Evolutionary conservation across 2,113 vertebrate species (phyloP), one percentile per base, ranked within the genome.

Genomic region (Arenaria interpres): DNA sequence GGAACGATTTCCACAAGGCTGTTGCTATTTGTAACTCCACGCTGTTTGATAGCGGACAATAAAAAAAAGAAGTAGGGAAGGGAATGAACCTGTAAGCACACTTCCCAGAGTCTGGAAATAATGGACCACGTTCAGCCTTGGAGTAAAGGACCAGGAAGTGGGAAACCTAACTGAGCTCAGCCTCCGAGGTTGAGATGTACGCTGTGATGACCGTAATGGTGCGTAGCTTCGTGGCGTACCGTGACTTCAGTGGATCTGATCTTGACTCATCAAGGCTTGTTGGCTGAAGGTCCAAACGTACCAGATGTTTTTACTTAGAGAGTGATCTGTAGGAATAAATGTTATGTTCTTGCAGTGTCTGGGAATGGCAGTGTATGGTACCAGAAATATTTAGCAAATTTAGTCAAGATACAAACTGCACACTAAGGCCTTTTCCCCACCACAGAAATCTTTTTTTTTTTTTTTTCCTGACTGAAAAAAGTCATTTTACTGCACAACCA

Each of bases 221-320:
- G 20, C 85, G 41, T 85, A 72, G 69, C 53, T 89, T 87, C 68
- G 62, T 37, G 76, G 33, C 1, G 3, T 59, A 18, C 45, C 56
- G 62, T 62, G 86, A 39, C 77, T 93, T 75, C 39, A 77, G 33
- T 69, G 92, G 92, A 28, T 71, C 59, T 89, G 86, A 82, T 90
- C 53, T 81, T 79, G 54, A 87, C 73, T 92, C 62, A 67, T 64
- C 73, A 66, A 73, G 39, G 45, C 28, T 73, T 90, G 20, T 72
- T 96, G 91, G 53, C 80, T 79, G 22, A 81, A 89, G 48, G 41
- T 93, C 69, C 48, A 73, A 39, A 48, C 48, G 7, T 89, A 66
- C 60, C 92, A 93, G 76, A 90, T 95, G 77, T 50, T 95, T 66
- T 90, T 89, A 75, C 33, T 93, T 90, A 87, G 39, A 41, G 39